Evolutionary conservation across 1,140 invertebrate species (phyloP).

Genomic region (Dysdera silvatica): DNA sequence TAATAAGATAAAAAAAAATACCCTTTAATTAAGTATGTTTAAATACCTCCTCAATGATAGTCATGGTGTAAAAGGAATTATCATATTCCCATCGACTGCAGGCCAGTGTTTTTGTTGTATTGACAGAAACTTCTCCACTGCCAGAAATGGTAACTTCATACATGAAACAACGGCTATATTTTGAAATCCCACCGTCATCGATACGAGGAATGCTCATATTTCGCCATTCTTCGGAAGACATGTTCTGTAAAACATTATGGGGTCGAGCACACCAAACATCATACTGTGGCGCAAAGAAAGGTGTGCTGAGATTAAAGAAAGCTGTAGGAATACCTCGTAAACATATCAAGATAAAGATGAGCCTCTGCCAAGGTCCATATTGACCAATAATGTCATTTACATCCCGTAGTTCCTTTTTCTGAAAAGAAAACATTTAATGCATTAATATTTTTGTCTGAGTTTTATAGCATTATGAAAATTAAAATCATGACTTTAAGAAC

Average conservation of each 20-base stretch:
- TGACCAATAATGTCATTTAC: slow-evolving; percentile 24
- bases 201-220: slow-evolving; percentile 15
- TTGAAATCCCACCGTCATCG: not conserved
- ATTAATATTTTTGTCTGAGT: no score
- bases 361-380: slow-evolving; percentile 25
- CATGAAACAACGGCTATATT: slow-evolving; percentile 14
- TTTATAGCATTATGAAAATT: no score
- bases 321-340: slow-evolving; percentile 24
- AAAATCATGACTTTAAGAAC: no score
- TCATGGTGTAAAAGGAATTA: slow-evolving; percentile 17
- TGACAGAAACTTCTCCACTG: slow-evolving; percentile 2
- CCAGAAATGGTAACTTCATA: not conserved
- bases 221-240: slow-evolving; percentile 8
- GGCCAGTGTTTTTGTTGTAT: slow-evolving; percentile 12
- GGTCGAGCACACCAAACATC: slow-evolving; percentile 22
- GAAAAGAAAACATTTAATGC: no score
- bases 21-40: no score
- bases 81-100: slow-evolving; percentile 30
- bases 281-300: slow-evolving; percentile 22
- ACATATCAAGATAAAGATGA: slow-evolving; percentile 22
- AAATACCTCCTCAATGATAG: slow-evolving; percentile 21
- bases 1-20: no score
- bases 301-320: slow-evolving; percentile 25
- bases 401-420: no score
- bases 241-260: not conserved